phyloP scores from a whole-genome alignment of 2,113 vertebrate genomes.

The Fulica atra region DNA sequence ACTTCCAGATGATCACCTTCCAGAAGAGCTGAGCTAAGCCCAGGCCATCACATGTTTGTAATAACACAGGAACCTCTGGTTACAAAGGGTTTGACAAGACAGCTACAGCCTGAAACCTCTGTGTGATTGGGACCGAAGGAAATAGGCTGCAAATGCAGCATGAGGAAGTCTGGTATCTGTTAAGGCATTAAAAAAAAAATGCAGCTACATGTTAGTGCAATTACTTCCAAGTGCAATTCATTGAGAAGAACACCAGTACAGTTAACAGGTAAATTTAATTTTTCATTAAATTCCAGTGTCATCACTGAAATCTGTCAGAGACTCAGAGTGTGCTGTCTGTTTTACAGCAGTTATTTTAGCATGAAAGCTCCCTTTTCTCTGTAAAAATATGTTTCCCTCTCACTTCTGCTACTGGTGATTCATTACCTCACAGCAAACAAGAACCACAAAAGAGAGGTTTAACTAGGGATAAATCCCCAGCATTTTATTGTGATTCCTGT shows the following conservation, averaged over 20 bases:
- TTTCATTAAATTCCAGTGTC: background rate
- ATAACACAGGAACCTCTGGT: background rate
- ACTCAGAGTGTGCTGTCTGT: background rate
- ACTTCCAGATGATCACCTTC: conserved; percentile 62
- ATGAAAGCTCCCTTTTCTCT: background rate
- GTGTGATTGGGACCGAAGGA: background rate
- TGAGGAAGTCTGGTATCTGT: background rate
- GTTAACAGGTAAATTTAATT: background rate
- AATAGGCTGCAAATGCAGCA: background rate
- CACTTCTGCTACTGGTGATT: background rate
- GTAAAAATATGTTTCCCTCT: background rate
- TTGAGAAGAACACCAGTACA: background rate
- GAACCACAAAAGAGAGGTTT: background rate
- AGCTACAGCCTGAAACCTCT: background rate
- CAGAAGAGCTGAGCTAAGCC: conserved; percentile 39
- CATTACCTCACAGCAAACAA: background rate
- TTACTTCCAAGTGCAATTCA: conserved; percentile 53
- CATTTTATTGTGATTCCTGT: background rate
- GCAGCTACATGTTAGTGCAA: background rate
- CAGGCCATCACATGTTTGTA: background rate
- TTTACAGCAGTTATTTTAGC: background rate
- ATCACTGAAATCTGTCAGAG: background rate
- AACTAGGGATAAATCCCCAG: background rate
- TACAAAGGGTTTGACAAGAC: background rate
- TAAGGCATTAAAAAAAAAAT: background rate